A percentile compares a stretch with the other conserved stretches of the same genome.
These are phyloP conservation scores for Andrena bucephala DNA, from an alignment of 2,888 invertebrate species.

Conservation along the genomic window DNA sequence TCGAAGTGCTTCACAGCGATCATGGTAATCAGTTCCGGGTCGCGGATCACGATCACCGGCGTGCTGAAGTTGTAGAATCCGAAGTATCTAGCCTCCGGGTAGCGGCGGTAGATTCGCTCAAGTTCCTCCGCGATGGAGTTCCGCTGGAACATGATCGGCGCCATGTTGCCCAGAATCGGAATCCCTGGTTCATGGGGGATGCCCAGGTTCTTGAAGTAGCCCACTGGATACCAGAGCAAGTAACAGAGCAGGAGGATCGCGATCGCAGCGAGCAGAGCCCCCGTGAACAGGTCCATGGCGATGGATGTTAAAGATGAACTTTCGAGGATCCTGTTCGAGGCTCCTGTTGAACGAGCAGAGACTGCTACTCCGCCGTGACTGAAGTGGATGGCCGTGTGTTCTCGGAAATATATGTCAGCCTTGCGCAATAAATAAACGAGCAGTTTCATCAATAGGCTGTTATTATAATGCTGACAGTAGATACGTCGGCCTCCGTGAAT, in stretches of 20 bases:
- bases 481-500: no score
- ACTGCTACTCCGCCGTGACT: not conserved
- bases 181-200: constrained; percentile 56
- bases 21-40: constrained; percentile 70
- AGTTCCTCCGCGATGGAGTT: constrained; percentile 31
- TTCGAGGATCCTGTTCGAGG: no score
- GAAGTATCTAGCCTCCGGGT: constrained; percentile 65
- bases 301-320: no score
- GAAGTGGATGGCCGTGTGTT: not conserved
- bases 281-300: not conserved
- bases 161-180: constrained; percentile 69
- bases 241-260: constrained; percentile 25
- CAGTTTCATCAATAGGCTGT: not conserved
- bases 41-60: constrained; percentile 69
- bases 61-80: constrained; percentile 71
- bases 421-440: not conserved
- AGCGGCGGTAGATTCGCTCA: constrained; percentile 51
- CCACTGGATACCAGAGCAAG: not conserved
- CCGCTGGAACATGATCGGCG: constrained; percentile 39
- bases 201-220: constrained; percentile 54
- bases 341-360: not conserved
- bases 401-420: no score
- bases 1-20: constrained; percentile 74
- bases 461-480: no score
- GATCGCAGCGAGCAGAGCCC: not conserved